Conservation (phyloP, 2,888 invertebrate genomes). For the Pammene fasciana region DNA sequence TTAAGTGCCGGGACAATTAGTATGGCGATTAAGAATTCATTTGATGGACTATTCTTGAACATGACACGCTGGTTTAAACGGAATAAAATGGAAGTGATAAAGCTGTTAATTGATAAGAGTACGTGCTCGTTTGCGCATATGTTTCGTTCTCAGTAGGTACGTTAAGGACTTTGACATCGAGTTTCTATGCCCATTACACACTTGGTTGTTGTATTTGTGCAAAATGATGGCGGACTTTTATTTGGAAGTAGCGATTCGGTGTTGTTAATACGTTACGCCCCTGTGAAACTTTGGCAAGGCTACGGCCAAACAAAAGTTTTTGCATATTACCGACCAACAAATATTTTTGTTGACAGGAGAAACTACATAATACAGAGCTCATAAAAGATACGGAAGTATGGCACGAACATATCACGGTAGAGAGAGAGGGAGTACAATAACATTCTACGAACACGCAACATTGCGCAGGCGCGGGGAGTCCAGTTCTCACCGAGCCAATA, state of each 20-base stretch:
- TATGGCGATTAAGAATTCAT: conserved; percentile 64
- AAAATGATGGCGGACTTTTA: no score
- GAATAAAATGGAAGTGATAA: conserved; percentile 58
- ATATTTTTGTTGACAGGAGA: conserved; percentile 6
- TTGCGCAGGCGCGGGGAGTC: not conserved
- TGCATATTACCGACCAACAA: not conserved
- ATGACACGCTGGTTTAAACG: conserved; percentile 58
- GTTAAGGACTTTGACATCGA: no score
- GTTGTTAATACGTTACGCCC: no score
- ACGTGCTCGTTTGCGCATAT: conserved; percentile 25
- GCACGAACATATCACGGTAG: conserved; percentile 1
- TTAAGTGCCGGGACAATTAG: conserved; percentile 52
- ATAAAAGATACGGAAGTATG: conserved; percentile 14
- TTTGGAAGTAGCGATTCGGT: no score
- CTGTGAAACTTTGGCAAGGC: no score
- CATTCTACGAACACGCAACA: conserved; percentile 5
- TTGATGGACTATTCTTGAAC: conserved; percentile 55
- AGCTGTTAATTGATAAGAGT: conserved; percentile 59
- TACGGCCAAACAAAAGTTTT: no score
- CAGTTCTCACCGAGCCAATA: not conserved
- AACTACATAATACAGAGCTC: conserved; percentile 7
- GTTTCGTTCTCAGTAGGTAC: not conserved
- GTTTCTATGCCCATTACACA: no score
- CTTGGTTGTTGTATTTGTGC: no score
- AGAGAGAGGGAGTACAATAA: conserved; percentile 2